These are phyloP conservation scores for Mesorhabditis spiculigera DNA, from an alignment of 2,888 invertebrate species.

Conservation along the genomic window DNA sequence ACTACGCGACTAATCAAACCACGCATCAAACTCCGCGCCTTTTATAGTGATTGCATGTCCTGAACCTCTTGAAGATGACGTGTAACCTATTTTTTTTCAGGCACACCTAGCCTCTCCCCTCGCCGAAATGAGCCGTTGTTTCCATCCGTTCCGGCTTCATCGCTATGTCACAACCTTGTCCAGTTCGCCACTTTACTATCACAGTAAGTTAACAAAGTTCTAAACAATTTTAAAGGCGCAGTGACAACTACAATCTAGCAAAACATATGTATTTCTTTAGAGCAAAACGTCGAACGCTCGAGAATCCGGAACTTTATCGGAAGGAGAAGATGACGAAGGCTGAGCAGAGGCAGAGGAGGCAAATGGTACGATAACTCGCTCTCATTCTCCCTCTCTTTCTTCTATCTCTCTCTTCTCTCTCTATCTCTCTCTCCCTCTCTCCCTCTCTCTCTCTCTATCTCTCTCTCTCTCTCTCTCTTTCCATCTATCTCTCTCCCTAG, in stretches of 20 bases:
- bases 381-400: neutral
- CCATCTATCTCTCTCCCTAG: no score
- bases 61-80: no score
- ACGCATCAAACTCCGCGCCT: no score
- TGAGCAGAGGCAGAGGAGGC: conserved; percentile 20
- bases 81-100: neutral
- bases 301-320: conserved; percentile 74
- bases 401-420: neutral
- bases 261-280: conserved; percentile 59
- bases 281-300: conserved; percentile 77
- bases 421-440: no score
- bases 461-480: neutral
- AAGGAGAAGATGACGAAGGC: conserved; percentile 44
- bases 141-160: conserved; percentile 46
- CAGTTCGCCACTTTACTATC: conserved; percentile 74
- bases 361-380: neutral
- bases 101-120: conserved; percentile 10
- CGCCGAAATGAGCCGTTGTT: conserved; percentile 60
- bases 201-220: conserved; percentile 19
- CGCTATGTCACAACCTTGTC: conserved; percentile 71
- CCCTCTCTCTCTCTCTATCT: neutral
- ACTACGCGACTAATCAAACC: no score
- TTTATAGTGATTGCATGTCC: no score
- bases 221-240: neutral
- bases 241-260: no score